phyloP scores from a whole-genome alignment of 2,797 vertebrate species.

The Luscinia luscinia region DNA sequence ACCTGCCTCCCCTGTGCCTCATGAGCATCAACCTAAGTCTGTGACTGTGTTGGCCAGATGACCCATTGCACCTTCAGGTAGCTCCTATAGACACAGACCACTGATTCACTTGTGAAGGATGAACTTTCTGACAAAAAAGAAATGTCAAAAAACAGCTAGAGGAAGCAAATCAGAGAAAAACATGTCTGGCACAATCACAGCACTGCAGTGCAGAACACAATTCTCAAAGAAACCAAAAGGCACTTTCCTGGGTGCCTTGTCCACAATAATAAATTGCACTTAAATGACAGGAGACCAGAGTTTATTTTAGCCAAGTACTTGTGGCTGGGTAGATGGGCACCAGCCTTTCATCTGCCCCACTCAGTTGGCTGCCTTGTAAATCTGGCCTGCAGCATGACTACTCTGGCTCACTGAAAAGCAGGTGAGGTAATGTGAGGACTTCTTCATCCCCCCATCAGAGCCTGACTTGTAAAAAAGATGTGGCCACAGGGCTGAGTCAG shows the following conservation, averaged over 20 bases:
- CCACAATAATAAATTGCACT: neutral
- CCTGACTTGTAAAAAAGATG: neutral
- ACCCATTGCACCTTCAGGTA: neutral
- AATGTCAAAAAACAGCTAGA: neutral
- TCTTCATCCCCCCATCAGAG: neutral
- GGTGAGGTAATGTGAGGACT: neutral
- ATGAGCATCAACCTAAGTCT: fast-evolving
- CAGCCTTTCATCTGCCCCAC: neutral
- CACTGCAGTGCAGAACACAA: neutral
- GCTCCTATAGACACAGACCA: neutral
- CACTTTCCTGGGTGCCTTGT: neutral
- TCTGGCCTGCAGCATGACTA: neutral
- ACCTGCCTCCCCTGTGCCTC: neutral
- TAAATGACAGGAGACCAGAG: neutral
- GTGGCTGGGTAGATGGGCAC: neutral
- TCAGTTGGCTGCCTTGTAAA: neutral
- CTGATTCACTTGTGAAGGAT: neutral
- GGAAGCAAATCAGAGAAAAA: neutral
- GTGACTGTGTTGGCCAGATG: fast-evolving
- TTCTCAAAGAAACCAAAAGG: neutral
- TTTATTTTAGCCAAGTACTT: neutral
- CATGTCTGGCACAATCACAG: neutral
- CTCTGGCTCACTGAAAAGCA: neutral
- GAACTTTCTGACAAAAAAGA: neutral
- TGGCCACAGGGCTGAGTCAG: neutral